Evolutionary conservation across 2,797 vertebrate species (phyloP), one percentile per base, ranked within the genome.

Genomic region (Trachops cirrhosus): DNA sequence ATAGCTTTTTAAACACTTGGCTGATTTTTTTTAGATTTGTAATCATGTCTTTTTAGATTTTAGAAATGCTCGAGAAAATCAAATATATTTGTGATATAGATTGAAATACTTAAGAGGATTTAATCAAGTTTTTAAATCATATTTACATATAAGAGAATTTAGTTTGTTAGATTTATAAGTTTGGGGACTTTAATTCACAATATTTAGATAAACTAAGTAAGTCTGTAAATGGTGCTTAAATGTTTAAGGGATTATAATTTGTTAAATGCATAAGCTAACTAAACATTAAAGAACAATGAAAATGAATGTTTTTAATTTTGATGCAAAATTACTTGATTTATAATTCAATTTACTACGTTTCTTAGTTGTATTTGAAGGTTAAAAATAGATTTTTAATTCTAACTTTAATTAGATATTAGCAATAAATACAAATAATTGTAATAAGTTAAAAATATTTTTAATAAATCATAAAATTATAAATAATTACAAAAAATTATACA

Each of bases 281-380:
- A 87, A 44, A 73, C 32, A 59, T 80, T 70, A 84, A 79, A 89
- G 62, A 44, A 95, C 48, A 95, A 74, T 74, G 9, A 89, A 88
- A 80, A 86, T 91, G 26, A 80, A 21, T 80, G 85, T 91, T 95
- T 91, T 93, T 59, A 79, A 93, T 85, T 91, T 88, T 85, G 73
- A 91, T 22, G 73, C 54, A 88, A 84, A 93, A 74, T 62, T 68
- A 93, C 32, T 84, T 93, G n/a, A 52, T 68, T 88, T 88, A 44
- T 54, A 79, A 74, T n/a, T 93, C 59, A 79, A 95, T 91, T 93
- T 68, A 59, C 19, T 62, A 74, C n/a, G 26, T 91, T 89, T 84
- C 2, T 48, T 85, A 78, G n/a, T 39, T 85, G 37, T 71, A 9
- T 54, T 92, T 91, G 82, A 87, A 78, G 48, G 77, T 79, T 91